Conservation (phyloP, 2,888 invertebrate species). For the Philhelius pedissequus region DNA sequence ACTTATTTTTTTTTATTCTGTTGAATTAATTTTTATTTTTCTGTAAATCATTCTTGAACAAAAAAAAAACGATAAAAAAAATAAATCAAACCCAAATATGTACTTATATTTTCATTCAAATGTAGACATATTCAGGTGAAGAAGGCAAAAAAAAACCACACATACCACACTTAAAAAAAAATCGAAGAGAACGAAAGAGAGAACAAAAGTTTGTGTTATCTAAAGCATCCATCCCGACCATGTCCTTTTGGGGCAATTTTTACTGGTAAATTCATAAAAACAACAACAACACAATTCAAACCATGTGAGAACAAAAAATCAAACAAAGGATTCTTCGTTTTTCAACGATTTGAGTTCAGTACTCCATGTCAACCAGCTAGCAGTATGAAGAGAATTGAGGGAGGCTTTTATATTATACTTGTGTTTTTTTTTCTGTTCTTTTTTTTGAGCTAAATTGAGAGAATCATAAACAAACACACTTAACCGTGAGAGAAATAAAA, state of each 20-base stretch:
- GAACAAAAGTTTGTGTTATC: conserved; percentile 40
- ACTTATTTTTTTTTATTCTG: conserved; percentile 29
- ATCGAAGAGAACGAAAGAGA: conserved; percentile 22
- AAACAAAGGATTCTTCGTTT: conserved; percentile 63
- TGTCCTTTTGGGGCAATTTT: conserved; percentile 36
- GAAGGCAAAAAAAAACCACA: conserved; percentile 19
- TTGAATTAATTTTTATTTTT: conserved; percentile 65
- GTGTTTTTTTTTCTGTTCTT: conserved; percentile 1
- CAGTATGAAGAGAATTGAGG: background rate
- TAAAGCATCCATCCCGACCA: conserved; percentile 24
- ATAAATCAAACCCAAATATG: conserved; percentile 31
- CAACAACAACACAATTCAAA: conserved; percentile 31
- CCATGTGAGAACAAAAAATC: conserved; percentile 28
- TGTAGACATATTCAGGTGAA: conserved; percentile 30
- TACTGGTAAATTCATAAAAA: conserved; percentile 52
- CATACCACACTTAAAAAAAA: too few relatives aligned
- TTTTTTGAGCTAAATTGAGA: conserved; percentile 30
- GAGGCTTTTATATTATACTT: background rate
- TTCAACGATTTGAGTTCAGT: conserved; percentile 44
- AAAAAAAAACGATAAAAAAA: conserved; percentile 24
- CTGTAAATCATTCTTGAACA: conserved; percentile 50
- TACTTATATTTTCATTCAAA: conserved; percentile 4
- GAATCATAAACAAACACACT: background rate
- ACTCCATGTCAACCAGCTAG: too few relatives aligned
- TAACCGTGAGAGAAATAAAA: conserved; percentile 38